Conservation (phyloP, 2,888 invertebrate species). For the Yponomeuta sedellus region DNA sequence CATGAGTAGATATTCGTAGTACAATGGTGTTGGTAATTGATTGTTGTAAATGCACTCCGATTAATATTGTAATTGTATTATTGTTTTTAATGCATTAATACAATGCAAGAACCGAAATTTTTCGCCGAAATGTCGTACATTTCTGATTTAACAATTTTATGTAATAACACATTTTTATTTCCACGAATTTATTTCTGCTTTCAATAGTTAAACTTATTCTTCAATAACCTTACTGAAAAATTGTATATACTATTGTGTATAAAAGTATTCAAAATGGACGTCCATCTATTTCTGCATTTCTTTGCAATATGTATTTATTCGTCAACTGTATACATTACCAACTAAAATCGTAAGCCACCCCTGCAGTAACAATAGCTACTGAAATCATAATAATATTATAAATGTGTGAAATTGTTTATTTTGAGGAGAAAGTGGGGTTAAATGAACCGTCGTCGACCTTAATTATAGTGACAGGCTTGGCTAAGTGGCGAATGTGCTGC, state of each 20-base stretch:
- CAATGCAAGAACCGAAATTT: too few species aligned
- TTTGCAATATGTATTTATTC: neutral
- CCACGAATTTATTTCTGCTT: too few species aligned
- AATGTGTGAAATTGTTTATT: slow-evolving; percentile 17
- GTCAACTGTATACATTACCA: neutral
- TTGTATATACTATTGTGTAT: too few species aligned
- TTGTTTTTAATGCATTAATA: neutral
- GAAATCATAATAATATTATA: neutral
- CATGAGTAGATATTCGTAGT: too few species aligned
- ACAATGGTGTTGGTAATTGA: too few species aligned
- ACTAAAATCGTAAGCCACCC: neutral
- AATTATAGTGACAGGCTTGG: slow-evolving; percentile 41
- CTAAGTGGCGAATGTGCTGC: slow-evolving; percentile 34
- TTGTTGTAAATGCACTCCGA: neutral
- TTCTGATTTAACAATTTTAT: too few species aligned
- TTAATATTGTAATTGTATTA: neutral
- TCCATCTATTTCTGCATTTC: too few species aligned
- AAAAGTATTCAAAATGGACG: too few species aligned
- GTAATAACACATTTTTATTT: too few species aligned
- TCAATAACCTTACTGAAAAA: too few species aligned
- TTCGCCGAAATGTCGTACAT: too few species aligned
- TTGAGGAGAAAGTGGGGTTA: slow-evolving; percentile 46
- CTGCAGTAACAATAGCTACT: neutral
- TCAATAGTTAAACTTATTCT: too few species aligned
- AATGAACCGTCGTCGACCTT: slow-evolving; percentile 45